phyloP scores from a whole-genome alignment of 2,888 invertebrate genomes.

The Drosophila merina region DNA sequence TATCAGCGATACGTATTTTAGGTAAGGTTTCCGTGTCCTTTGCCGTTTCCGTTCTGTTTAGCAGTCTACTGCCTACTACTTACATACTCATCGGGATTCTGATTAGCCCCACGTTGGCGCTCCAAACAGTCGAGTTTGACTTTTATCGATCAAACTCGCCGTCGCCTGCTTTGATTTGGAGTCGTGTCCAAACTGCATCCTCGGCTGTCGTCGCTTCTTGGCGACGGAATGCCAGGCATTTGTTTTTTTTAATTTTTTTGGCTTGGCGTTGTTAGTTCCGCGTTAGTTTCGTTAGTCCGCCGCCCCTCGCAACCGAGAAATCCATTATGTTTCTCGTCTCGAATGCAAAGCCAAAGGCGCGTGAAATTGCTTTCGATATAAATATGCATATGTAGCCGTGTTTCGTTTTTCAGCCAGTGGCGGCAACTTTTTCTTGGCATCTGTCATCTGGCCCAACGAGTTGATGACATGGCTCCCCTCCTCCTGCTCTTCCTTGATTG shows the following conservation, averaged over 20 bases:
- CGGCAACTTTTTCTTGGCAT: conserved; percentile 40
- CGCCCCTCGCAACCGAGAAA: conserved; percentile 46
- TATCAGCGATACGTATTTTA: not conserved
- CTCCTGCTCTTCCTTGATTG: conserved; percentile 11
- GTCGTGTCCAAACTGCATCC: conserved; percentile 19
- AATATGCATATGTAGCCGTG: not conserved
- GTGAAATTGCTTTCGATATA: conserved; percentile 51
- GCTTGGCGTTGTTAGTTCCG: conserved; percentile 3
- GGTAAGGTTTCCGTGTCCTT: not conserved
- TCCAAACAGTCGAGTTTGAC: conserved; percentile 45
- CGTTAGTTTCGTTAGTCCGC: conserved; percentile 7
- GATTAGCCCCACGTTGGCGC: conserved; percentile 34
- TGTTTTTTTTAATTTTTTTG: conserved; percentile 61
- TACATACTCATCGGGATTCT: conserved; percentile 20
- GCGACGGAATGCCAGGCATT: conserved; percentile 78
- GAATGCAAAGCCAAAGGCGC: conserved; percentile 40
- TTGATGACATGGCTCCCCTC: conserved; percentile 30
- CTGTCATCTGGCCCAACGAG: conserved; percentile 39
- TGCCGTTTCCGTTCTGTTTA: not conserved
- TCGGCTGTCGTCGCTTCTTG: conserved; percentile 60
- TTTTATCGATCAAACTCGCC: conserved; percentile 69
- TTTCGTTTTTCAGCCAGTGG: conserved; percentile 21
- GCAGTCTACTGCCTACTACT: conserved; percentile 5
- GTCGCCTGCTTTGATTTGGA: conserved; percentile 59
- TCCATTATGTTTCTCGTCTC: conserved; percentile 46